Evolutionary conservation across 2,113 vertebrate genomes (phyloP).

Genomic region (Rhinopomastus cyanomelas): DNA sequence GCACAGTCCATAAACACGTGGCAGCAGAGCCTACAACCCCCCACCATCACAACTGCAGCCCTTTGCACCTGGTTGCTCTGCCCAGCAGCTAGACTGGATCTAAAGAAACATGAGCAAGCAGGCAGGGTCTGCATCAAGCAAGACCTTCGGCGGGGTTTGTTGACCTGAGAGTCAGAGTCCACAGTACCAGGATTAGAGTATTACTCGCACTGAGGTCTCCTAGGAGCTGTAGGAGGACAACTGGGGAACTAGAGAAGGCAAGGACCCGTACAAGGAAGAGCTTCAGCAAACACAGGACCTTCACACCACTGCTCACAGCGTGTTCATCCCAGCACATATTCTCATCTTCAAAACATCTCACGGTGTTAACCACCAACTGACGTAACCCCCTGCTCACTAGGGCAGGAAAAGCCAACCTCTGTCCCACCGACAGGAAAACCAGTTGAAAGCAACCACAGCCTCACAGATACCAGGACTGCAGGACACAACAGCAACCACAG

Average conservation of each 20-base stretch:
- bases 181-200: neutral
- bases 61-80: neutral
- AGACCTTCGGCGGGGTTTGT: neutral
- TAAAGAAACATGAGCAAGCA: fast-evolving
- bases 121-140: fast-evolving
- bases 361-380: neutral
- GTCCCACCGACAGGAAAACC: neutral
- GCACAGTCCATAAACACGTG: neutral
- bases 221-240: neutral
- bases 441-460: neutral
- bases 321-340: fast-evolving
- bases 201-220: fast-evolving
- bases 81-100: neutral
- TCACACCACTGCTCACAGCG: neutral
- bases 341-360: neutral
- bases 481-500: neutral
- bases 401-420: neutral
- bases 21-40: neutral
- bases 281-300: neutral
- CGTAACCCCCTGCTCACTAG: neutral
- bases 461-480: neutral
- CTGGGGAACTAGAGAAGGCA: neutral
- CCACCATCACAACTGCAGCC: neutral
- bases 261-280: fast-evolving
- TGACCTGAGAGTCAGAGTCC: neutral